Conservation (phyloP, 1,140 invertebrate genomes). For the Saxidomus purpurata region DNA sequence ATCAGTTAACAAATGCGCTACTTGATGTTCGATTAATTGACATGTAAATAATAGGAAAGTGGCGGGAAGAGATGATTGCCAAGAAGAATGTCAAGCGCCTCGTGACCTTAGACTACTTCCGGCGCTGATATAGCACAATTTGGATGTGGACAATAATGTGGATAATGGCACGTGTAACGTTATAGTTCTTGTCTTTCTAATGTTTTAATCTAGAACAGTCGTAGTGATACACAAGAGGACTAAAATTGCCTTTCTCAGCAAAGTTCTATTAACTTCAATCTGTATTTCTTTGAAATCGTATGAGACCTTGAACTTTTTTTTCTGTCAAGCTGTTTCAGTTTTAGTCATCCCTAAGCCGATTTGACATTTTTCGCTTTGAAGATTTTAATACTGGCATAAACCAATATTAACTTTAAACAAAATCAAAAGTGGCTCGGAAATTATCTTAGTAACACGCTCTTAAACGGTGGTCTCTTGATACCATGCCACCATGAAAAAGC, state of each 20-base stretch:
- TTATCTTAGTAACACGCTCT: background rate
- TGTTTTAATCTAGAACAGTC: too few species aligned
- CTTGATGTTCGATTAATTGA: conserved; percentile 28
- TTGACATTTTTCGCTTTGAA: conserved; percentile 1
- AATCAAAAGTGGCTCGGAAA: background rate
- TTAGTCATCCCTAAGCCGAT: too few species aligned
- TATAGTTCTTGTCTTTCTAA: too few species aligned
- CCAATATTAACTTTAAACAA: background rate
- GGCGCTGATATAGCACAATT: background rate
- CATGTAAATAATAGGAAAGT: conserved; percentile 19
- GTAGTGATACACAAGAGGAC: too few species aligned
- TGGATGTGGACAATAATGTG: too few species aligned
- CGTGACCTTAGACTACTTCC: background rate
- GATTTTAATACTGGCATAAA: conserved; percentile 5
- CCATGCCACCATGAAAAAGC: background rate
- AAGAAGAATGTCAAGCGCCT: background rate
- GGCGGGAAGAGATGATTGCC: background rate
- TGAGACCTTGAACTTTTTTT: too few species aligned
- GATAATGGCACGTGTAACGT: too few species aligned
- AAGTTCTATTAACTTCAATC: too few species aligned
- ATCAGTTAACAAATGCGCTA: conserved; percentile 16
- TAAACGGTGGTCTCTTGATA: background rate
- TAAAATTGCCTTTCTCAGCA: too few species aligned
- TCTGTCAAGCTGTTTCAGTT: too few species aligned
- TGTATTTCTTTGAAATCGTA: too few species aligned